Conservation (phyloP, 1,140 invertebrate genomes). For the Drosophila pallidifrons region DNA sequence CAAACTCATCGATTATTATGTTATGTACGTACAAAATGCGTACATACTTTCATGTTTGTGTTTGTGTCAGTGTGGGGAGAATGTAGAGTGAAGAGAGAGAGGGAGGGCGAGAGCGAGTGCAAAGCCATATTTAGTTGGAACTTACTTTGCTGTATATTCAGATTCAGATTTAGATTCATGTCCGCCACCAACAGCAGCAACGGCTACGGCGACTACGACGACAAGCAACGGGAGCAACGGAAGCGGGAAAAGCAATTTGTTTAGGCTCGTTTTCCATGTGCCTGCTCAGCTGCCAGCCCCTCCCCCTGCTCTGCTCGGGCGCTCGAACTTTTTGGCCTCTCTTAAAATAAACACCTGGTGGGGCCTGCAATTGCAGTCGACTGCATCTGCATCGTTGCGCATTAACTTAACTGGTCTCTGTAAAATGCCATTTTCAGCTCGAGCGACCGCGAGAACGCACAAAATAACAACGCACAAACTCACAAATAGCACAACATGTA, state of each 20-base stretch:
- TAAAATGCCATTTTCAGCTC: constrained; percentile 46
- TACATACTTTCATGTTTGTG: neutral
- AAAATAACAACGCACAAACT: constrained; percentile 17
- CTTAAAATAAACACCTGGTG: constrained; percentile 53
- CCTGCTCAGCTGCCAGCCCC: neutral
- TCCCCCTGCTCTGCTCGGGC: constrained; percentile 6
- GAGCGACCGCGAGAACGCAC: constrained; percentile 15
- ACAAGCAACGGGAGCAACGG: constrained; percentile 33
- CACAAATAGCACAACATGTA: constrained; percentile 32
- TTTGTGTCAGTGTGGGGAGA: neutral
- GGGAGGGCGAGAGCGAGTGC: neutral
- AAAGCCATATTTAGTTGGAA: constrained; percentile 11
- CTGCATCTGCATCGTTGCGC: constrained; percentile 49
- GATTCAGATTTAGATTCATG: constrained; percentile 56
- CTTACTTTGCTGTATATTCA: constrained; percentile 56
- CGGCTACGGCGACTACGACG: constrained; percentile 15
- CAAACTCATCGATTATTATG: constrained; percentile 50
- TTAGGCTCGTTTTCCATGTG: constrained; percentile 73
- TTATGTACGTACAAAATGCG: constrained; percentile 25
- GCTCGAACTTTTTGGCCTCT: constrained; percentile 52
- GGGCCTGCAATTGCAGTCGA: constrained; percentile 39
- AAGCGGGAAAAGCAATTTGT: constrained; percentile 59
- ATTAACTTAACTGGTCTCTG: constrained; percentile 50
- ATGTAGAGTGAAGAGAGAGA: neutral
- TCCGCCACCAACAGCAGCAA: constrained; percentile 44